A percentile compares a stretch with the other conserved stretches of the same genome.
Evolutionary conservation across 2,888 invertebrate species (phyloP).

Genomic region (Cyclophora albipunctata): DNA sequence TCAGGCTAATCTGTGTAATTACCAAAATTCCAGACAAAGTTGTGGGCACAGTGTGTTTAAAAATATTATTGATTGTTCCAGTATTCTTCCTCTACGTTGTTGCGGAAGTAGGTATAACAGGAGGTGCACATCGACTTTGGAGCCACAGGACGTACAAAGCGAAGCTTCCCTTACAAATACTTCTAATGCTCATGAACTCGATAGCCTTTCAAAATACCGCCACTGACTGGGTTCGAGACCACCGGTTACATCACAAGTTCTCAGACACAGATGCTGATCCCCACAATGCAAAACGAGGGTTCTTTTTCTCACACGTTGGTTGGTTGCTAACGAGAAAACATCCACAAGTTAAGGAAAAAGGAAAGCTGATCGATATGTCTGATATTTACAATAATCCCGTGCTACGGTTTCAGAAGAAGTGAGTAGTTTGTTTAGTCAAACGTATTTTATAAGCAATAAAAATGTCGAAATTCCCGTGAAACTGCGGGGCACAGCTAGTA

Average conservation of each 20-base stretch:
- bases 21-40: no score
- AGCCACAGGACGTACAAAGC: constrained; percentile 39
- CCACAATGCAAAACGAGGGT: constrained; percentile 84
- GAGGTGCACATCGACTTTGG: constrained; percentile 41
- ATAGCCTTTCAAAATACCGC: constrained; percentile 65
- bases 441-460: no score
- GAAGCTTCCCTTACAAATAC: constrained; percentile 33
- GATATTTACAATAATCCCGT: constrained; percentile 83
- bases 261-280: constrained; percentile 62
- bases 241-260: constrained; percentile 83
- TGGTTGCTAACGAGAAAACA: constrained; percentile 87
- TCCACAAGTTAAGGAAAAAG: constrained; percentile 81
- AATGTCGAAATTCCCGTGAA: no score
- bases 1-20: no score
- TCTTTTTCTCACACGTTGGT: constrained; percentile 90
- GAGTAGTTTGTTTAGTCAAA: constrained; percentile 13
- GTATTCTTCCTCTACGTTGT: constrained; percentile 21
- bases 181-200: constrained; percentile 37
- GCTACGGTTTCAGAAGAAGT: constrained; percentile 82
- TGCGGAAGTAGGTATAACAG: constrained; percentile 37
- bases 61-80: constrained; percentile 15
- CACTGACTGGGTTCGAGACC: constrained; percentile 77
- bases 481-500: no score
- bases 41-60: no score
- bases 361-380: constrained; percentile 80